These are phyloP conservation scores for Melikaiella ostensackeni DNA, from an alignment of 2,888 invertebrate genomes.

Conservation along the genomic window DNA sequence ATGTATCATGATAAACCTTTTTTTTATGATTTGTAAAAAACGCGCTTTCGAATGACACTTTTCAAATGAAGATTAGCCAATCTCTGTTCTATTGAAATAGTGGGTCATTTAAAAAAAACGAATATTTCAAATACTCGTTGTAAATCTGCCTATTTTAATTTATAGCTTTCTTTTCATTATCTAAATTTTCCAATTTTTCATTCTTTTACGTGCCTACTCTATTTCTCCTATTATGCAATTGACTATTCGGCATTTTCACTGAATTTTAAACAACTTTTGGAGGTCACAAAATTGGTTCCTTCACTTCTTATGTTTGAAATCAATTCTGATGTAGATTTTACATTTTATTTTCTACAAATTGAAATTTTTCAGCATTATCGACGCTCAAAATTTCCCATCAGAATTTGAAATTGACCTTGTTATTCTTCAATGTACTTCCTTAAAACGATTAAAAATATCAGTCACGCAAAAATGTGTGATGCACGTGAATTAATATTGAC, in stretches of 20 bases:
- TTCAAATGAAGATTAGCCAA: conserved; percentile 29
- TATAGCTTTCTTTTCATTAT: neutral
- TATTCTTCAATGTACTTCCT: too few relatives aligned
- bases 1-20: conserved; percentile 19
- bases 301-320: too few relatives aligned
- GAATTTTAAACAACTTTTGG: too few relatives aligned
- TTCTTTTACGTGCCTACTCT: neutral
- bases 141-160: neutral
- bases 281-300: too few relatives aligned
- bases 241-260: too few relatives aligned
- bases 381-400: too few relatives aligned
- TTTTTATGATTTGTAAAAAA: conserved; percentile 26
- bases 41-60: conserved; percentile 8
- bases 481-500: too few relatives aligned
- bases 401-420: too few relatives aligned
- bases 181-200: neutral
- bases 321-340: too few relatives aligned
- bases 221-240: too few relatives aligned
- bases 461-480: neutral
- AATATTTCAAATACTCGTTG: neutral
- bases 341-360: too few relatives aligned
- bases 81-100: neutral
- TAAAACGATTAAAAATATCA: neutral
- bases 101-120: neutral
- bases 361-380: too few relatives aligned